Conservation (phyloP, 2,113 vertebrate genomes). For the Rallus limicola region DNA sequence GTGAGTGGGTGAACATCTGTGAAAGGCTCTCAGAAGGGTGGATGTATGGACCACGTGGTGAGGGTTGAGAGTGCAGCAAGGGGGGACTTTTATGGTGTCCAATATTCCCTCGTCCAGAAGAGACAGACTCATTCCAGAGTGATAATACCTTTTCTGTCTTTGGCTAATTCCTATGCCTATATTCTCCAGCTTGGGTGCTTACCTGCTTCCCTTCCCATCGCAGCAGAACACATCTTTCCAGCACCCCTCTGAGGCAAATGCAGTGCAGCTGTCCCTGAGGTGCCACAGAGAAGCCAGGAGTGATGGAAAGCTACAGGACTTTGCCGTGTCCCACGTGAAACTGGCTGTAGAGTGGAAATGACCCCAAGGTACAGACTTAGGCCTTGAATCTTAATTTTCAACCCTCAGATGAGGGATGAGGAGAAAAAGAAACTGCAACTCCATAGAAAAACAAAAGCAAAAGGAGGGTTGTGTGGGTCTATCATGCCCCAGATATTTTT, state of each 20-base stretch:
- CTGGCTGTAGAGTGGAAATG: not conserved
- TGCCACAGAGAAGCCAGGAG: not conserved
- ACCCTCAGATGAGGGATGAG: not conserved
- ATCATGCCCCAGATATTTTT: rapidly evolving
- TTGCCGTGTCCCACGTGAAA: rapidly evolving
- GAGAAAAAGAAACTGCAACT: not conserved
- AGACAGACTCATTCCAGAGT: not conserved
- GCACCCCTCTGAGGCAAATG: not conserved
- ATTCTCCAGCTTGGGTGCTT: not conserved
- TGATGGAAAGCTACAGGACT: not conserved
- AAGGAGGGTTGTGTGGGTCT: not conserved
- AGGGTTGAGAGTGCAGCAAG: not conserved
- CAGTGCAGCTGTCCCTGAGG: not conserved
- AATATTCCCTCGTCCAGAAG: not conserved
- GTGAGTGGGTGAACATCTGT: not conserved
- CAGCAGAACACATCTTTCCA: not conserved
- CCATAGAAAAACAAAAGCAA: not conserved
- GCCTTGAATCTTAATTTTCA: not conserved
- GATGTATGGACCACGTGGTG: not conserved
- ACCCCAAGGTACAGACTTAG: not conserved
- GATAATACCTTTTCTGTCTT: not conserved
- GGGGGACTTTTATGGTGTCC: not conserved
- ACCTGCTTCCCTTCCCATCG: not conserved
- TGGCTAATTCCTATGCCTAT: not conserved
- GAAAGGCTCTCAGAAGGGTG: not conserved